A percentile compares a stretch with the other conserved stretches of the same genome.
These are phyloP conservation scores for Himalopsyche japonica DNA, from an alignment of 2,888 invertebrate species.

Conservation along the genomic window DNA sequence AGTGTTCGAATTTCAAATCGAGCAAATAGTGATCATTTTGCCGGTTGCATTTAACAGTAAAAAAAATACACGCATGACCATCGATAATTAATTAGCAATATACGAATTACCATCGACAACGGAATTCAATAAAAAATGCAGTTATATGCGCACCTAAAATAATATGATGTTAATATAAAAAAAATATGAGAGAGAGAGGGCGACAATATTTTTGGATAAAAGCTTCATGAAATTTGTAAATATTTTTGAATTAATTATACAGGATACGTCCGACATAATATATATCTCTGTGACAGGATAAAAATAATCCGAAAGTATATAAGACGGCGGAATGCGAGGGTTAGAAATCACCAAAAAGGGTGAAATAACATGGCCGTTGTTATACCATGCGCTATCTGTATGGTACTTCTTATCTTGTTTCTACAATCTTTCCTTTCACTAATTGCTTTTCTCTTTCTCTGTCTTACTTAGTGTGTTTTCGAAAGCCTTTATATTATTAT, in stretches of 20 bases:
- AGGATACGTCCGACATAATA: not conserved
- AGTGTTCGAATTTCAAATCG: not conserved
- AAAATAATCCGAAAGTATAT: not conserved
- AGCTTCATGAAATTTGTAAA: too few relatives aligned
- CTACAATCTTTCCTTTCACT: slow-evolving; percentile 38
- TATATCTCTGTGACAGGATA: not conserved
- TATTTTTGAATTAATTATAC: too few relatives aligned
- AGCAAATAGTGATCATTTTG: not conserved
- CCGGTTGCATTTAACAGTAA: too few relatives aligned
- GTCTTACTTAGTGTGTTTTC: not conserved
- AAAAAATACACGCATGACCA: too few relatives aligned
- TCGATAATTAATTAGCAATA: too few relatives aligned
- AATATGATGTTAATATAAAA: too few relatives aligned
- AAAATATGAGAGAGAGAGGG: too few relatives aligned
- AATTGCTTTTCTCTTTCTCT: slow-evolving; percentile 38
- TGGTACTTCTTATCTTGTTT: slow-evolving; percentile 31
- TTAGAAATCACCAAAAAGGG: not conserved
- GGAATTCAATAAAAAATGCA: too few relatives aligned
- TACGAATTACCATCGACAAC: too few relatives aligned
- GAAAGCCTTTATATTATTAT: not conserved
- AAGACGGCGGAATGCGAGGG: not conserved
- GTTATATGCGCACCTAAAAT: too few relatives aligned
- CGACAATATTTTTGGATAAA: too few relatives aligned
- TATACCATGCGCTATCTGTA: slow-evolving; percentile 5
- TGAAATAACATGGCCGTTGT: not conserved